Conservation (phyloP, 2,888 invertebrate genomes). For the Stenolophus ochropezus region DNA sequence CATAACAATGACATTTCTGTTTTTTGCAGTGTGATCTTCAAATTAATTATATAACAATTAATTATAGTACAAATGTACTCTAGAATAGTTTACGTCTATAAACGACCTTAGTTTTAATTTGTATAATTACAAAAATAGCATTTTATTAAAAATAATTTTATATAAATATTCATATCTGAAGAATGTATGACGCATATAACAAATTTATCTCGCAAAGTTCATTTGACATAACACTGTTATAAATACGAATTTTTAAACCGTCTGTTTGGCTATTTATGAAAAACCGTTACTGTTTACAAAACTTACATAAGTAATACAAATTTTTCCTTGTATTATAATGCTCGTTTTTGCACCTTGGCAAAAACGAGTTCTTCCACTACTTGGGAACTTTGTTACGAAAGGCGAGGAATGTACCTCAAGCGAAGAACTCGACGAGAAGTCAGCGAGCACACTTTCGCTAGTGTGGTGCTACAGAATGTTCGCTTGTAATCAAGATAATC, state of each 20-base stretch:
- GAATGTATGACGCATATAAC: neutral
- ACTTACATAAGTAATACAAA: neutral
- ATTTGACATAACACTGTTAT: neutral
- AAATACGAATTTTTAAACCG: neutral
- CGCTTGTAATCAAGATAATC: too few relatives aligned
- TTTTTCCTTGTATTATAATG: neutral
- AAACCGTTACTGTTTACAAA: neutral
- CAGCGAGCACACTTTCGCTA: neutral
- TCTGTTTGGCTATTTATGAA: neutral
- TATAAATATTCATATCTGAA: neutral
- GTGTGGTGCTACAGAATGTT: too few relatives aligned
- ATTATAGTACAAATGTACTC: too few relatives aligned
- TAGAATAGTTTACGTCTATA: too few relatives aligned
- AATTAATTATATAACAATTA: too few relatives aligned
- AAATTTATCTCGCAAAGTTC: neutral
- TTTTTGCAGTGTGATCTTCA: too few relatives aligned
- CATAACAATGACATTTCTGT: too few relatives aligned
- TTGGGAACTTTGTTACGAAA: neutral
- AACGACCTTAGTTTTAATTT: too few relatives aligned
- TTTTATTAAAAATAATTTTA: neutral
- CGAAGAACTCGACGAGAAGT: neutral
- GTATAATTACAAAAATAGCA: neutral
- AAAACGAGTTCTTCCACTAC: neutral
- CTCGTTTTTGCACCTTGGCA: neutral
- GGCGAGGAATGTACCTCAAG: neutral